Percentiles rank a stretch among this genome's conserved stretches.
Evolutionary conservation across 1,140 invertebrate genomes (phyloP).

Genomic region (Lepidurus arcticus): DNA sequence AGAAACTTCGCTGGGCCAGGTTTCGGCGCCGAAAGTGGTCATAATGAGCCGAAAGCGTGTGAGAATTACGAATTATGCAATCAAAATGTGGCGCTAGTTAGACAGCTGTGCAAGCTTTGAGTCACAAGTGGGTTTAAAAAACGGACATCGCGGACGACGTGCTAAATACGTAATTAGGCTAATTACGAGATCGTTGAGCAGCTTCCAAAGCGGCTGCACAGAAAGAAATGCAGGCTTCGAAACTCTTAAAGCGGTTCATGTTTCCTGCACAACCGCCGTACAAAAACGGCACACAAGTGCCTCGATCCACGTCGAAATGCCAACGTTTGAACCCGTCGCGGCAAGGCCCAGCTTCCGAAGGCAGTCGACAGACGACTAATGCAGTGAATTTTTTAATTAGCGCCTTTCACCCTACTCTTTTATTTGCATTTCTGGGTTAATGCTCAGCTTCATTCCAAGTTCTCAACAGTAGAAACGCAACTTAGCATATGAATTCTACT

Average conservation of each 20-base stretch:
- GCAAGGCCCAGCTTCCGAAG: conserved; percentile 66
- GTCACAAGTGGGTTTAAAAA: background rate
- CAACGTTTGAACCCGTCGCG: conserved; percentile 59
- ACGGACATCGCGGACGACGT: background rate
- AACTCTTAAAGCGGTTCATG: conserved; percentile 67
- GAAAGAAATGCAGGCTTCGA: conserved; percentile 57
- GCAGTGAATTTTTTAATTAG: conserved; percentile 14
- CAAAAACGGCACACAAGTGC: conserved; percentile 66
- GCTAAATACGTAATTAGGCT: background rate
- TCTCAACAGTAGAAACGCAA: no score
- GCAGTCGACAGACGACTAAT: conserved; percentile 58
- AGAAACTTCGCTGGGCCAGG: no score
- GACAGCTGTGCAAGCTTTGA: background rate
- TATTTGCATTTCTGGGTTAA: no score
- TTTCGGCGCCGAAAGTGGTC: no score
- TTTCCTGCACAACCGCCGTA: conserved; percentile 77
- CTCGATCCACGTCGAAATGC: conserved; percentile 68
- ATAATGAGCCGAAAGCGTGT: background rate
- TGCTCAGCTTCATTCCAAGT: no score
- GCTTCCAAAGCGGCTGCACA: conserved; percentile 35
- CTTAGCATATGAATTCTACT: no score
- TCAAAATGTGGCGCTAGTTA: background rate
- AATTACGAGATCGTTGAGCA: conserved; percentile 9
- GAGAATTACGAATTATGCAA: background rate
- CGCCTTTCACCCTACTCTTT: background rate